Conservation (phyloP, 2,797 vertebrate genomes). For the Coilia nasus region DNA sequence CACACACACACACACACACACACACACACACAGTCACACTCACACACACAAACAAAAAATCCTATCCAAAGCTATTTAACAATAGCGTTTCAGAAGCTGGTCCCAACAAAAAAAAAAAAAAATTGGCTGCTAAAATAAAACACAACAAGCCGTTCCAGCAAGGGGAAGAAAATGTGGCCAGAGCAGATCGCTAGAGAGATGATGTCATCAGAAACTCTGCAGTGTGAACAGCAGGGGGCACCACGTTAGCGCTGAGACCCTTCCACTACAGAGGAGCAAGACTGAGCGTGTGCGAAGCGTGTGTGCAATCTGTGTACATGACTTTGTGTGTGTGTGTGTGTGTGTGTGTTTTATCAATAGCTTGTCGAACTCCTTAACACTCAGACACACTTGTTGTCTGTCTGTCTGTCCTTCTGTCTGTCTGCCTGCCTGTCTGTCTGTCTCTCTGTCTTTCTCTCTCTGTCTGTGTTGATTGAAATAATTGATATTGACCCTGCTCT, state of each 20-base stretch:
- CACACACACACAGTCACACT: not conserved
- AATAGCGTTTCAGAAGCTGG: not conserved
- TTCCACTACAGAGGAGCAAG: not conserved
- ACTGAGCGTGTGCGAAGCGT: not conserved
- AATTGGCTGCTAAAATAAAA: not conserved
- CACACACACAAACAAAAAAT: not conserved
- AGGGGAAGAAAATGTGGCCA: not conserved
- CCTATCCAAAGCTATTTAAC: not conserved
- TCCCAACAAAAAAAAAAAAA: not conserved
- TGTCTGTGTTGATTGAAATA: not conserved
- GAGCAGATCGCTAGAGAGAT: not conserved
- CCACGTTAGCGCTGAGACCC: not conserved
- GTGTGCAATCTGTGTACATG: too few species aligned
- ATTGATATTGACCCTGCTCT: not conserved
- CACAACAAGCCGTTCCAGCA: not conserved
- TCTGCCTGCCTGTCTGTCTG: too few species aligned
- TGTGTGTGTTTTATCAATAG: not conserved
- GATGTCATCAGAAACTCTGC: constrained; percentile 18
- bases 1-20: not conserved
- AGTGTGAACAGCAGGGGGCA: constrained; percentile 13
- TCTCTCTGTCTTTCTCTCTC: not conserved
- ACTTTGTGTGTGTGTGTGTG: constrained; percentile 8
- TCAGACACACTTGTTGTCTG: too few species aligned
- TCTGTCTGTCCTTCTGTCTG: too few species aligned
- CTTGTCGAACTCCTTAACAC: not conserved